These are phyloP conservation scores for Boleophthalmus pectinirostris DNA, from an alignment of 2,113 vertebrate species.

Conservation along the genomic window DNA sequence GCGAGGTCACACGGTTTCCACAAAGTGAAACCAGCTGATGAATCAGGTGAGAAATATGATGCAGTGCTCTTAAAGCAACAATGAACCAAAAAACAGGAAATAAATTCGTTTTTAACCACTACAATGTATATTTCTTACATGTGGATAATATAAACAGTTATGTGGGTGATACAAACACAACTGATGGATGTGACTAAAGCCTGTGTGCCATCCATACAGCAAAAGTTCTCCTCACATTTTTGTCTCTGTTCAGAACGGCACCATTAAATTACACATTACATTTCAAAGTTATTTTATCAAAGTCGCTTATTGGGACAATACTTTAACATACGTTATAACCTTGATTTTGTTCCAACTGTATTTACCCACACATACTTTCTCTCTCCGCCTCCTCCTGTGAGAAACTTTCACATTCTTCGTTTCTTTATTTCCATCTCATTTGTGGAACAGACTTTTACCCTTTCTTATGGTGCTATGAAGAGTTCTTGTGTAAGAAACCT, in stretches of 20 bases:
- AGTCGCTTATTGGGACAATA: not conserved
- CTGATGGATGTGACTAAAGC: too few relatives aligned
- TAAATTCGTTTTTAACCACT: too few relatives aligned
- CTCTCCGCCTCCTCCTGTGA: not conserved
- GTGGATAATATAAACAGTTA: too few relatives aligned
- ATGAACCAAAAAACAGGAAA: too few relatives aligned
- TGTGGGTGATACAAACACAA: too few relatives aligned
- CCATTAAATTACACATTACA: not conserved
- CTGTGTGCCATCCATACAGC: too few relatives aligned
- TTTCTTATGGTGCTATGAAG: constrained; percentile 25
- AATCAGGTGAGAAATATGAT: too few relatives aligned
- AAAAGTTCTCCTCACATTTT: not conserved
- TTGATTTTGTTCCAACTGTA: constrained; percentile 10
- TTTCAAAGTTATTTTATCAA: not conserved
- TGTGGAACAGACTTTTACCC: not conserved
- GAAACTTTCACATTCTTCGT: constrained; percentile 27
- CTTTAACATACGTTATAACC: constrained; percentile 28
- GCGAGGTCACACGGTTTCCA: too few relatives aligned
- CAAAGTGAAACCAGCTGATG: too few relatives aligned
- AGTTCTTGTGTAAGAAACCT: constrained; percentile 13
- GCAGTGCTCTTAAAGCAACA: too few relatives aligned
- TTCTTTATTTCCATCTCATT: constrained; percentile 11
- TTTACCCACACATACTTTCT: constrained; percentile 1
- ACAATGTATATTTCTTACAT: too few relatives aligned
- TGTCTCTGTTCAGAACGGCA: not conserved